Percentiles rank a stretch among this genome's conserved stretches.
These are phyloP conservation scores for Phalanger gymnotis DNA, from an alignment of 2,797 vertebrate species.

Conservation along the genomic window DNA sequence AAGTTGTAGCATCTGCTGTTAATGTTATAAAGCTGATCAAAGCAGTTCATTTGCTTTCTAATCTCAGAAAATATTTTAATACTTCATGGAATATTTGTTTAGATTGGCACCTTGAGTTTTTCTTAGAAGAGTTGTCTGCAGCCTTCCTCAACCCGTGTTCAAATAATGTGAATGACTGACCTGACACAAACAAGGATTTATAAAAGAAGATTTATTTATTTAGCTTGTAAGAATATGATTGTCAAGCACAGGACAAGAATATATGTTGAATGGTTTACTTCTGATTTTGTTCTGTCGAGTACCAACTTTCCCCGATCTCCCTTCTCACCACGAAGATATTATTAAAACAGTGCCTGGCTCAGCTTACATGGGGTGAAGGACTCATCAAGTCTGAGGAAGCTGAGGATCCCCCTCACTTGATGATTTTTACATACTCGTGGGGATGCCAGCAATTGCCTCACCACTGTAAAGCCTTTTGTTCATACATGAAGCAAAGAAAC, in stretches of 20 bases:
- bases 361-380: background rate
- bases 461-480: background rate
- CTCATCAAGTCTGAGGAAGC: background rate
- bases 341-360: background rate
- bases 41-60: background rate
- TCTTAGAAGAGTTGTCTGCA: slow-evolving; percentile 7
- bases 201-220: background rate
- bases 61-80: slow-evolving; percentile 34
- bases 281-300: background rate
- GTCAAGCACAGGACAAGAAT: background rate
- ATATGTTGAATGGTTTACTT: background rate
- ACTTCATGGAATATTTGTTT: background rate
- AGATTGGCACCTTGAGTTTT: slow-evolving; percentile 11
- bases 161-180: background rate
- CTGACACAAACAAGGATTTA: background rate
- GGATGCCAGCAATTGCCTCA: background rate
- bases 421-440: background rate
- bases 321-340: background rate
- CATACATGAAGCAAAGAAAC: background rate
- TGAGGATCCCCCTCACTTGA: background rate
- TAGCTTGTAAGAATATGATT: background rate
- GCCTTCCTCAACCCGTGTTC: background rate
- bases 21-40: slow-evolving; percentile 8
- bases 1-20: slow-evolving; percentile 10
- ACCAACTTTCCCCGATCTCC: background rate